Evolutionary conservation across 2,888 invertebrate species (phyloP).

Genomic region (Heliconius cydno): DNA sequence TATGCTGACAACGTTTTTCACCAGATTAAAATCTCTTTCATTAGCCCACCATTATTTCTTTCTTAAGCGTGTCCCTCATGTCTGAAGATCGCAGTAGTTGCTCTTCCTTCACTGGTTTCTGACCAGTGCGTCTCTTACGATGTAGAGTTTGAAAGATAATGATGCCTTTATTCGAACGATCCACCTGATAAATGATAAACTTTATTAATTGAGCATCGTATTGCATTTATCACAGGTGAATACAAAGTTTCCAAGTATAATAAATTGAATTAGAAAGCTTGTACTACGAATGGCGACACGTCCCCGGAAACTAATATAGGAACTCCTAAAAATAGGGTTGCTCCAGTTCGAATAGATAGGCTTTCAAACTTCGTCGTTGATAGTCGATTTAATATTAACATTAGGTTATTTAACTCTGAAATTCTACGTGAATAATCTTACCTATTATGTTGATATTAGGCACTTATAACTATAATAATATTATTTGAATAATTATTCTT

Average conservation of each 20-base stretch:
- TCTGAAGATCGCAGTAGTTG: neutral
- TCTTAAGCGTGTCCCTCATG: neutral
- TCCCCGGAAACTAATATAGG: slow-evolving; percentile 22
- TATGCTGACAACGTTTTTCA: neutral
- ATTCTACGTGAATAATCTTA: neutral
- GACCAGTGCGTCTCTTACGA: neutral
- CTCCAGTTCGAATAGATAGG: slow-evolving; percentile 5
- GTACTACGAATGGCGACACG: slow-evolving; percentile 6
- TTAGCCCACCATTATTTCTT: neutral
- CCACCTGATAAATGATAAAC: no score
- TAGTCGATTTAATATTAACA: slow-evolving; percentile 7
- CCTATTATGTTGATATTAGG: neutral
- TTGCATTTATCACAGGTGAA: slow-evolving; percentile 25
- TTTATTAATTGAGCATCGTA: slow-evolving; percentile 11
- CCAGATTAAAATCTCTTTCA: neutral
- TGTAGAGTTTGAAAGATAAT: neutral
- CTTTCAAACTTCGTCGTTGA: neutral
- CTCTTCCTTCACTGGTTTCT: neutral
- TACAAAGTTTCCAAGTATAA: slow-evolving; percentile 19
- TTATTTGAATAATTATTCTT: neutral
- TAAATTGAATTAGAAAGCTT: slow-evolving; percentile 24
- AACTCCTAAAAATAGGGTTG: slow-evolving; percentile 24
- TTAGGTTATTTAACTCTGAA: neutral
- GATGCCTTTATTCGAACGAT: neutral
- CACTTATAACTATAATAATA: neutral